Evolutionary conservation across 1,140 invertebrate species (phyloP), one percentile per base, ranked within the genome.

Genomic region (Neodiprion lecontei): DNA sequence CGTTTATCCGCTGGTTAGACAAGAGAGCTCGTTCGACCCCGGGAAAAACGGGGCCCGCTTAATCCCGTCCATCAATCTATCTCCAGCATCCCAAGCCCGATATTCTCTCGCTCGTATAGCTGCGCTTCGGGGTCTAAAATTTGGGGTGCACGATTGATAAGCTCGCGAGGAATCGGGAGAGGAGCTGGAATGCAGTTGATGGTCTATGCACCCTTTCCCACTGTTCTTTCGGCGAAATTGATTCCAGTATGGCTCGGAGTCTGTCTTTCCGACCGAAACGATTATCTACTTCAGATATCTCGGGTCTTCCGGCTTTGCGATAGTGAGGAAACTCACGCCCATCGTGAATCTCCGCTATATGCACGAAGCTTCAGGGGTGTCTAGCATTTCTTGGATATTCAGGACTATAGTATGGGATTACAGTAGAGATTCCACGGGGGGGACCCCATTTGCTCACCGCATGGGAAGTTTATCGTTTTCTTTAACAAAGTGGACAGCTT

Each of bases 391-490:
- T 9, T 17, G 28, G 53, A 61, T 14, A 61, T 61, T 9, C 53
- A 5, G 53, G 53, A 61, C 53, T 17, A 2, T 40, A 40, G 28
- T 40, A 78, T 84, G 75, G 82, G 78, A 47, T 47, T 69, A 69
- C 12, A 11, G 67, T 21, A 75, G 81, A 78, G 78, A 73, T 75
- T 65, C 17, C 12, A 47, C 0, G 78, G 78, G 75, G 76, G 79
- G 72, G 70, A 74, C 67, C 12, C 48, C 50, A 69, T 75, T 74
- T 75, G 79, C 72, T 77, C 71, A 71, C 74, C 74, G 28, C 28
- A 40, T 40, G 76, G 78, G 81, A 81, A 82, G 74, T 85, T 85
- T 85, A 85, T 85, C 81, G 81, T 83, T 80, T 72, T 72, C 69
- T 49, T 50, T 67, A 73, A 48, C 78, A 81, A 75, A 80, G 81